These are phyloP conservation scores for Gymnoscopelus microlampas DNA, from an alignment of 2,797 vertebrate genomes.

Conservation along the genomic window DNA sequence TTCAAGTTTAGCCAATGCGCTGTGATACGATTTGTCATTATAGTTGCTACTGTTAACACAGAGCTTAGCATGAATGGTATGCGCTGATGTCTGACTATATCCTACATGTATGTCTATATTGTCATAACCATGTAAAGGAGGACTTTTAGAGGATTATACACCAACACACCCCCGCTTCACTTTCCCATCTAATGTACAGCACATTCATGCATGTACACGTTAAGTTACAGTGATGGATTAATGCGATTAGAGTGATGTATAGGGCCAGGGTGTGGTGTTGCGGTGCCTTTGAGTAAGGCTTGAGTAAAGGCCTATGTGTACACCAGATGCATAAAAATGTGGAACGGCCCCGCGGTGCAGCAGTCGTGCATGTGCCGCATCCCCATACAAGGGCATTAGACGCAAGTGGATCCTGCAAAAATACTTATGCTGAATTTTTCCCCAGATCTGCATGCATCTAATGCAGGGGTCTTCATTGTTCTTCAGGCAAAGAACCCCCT, in stretches of 20 bases:
- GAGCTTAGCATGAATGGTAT: background rate
- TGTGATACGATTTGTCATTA: background rate
- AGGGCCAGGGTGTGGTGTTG: background rate
- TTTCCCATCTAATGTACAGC: slow-evolving; percentile 1
- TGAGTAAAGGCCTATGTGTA: no score
- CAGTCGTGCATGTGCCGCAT: no score
- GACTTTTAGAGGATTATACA: slow-evolving; percentile 7
- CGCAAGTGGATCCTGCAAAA: no score
- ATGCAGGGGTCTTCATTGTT: no score
- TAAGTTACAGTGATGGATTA: slow-evolving; percentile 25
- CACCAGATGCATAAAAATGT: no score
- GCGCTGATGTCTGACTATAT: background rate
- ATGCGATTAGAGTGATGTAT: slow-evolving; percentile 18
- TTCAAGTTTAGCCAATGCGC: background rate
- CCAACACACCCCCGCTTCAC: background rate
- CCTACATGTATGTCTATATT: background rate
- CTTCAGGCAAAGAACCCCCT: no score
- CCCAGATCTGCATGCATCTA: no score
- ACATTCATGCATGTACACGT: slow-evolving; percentile 1
- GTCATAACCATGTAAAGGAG: background rate
- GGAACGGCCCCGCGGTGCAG: no score
- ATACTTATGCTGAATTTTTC: no score
- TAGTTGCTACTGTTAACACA: background rate
- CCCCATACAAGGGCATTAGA: no score
- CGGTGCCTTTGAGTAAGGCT: no score